A percentile compares a stretch with the other conserved stretches of the same genome.
These are phyloP conservation scores for Scaptomyza polygonia DNA, from an alignment of 2,888 invertebrate species.

Conservation along the genomic window DNA sequence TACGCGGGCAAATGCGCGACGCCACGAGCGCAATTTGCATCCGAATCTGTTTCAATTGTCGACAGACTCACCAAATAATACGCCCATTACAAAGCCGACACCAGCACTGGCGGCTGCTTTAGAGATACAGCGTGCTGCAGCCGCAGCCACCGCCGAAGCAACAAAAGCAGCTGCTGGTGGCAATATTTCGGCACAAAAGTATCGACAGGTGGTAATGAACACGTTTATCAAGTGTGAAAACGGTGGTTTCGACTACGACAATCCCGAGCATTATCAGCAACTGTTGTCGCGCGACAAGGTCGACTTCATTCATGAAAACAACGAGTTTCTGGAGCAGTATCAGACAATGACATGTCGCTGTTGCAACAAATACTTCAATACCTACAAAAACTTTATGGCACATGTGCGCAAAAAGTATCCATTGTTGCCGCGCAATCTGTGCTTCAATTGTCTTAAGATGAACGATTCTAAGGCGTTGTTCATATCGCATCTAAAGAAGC, in stretches of 20 bases:
- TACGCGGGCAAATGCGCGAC: slow-evolving; percentile 84
- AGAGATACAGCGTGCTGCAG: slow-evolving; percentile 77
- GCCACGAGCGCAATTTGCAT: slow-evolving; percentile 84
- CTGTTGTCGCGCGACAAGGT: slow-evolving; percentile 82
- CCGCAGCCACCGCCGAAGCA: slow-evolving; percentile 72
- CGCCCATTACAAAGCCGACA: slow-evolving; percentile 79
- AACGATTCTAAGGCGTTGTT: slow-evolving; percentile 84
- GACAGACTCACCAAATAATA: slow-evolving; percentile 72
- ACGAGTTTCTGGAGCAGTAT: slow-evolving; percentile 84
- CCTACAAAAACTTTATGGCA: slow-evolving; percentile 84
- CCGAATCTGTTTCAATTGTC: slow-evolving; percentile 81
- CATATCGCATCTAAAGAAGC: slow-evolving; percentile 84
- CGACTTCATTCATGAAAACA: slow-evolving; percentile 82
- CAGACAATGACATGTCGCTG: slow-evolving; percentile 84
- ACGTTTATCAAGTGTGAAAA: slow-evolving; percentile 77
- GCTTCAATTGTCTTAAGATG: slow-evolving; percentile 84
- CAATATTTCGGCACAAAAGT: slow-evolving; percentile 76
- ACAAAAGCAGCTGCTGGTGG: slow-evolving; percentile 71
- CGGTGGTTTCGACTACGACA: slow-evolving; percentile 83
- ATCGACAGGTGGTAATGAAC: slow-evolving; percentile 78
- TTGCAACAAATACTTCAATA: slow-evolving; percentile 82
- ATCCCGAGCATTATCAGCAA: slow-evolving; percentile 83
- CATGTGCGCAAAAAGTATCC: slow-evolving; percentile 84
- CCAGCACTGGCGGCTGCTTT: slow-evolving; percentile 79
- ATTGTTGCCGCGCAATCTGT: slow-evolving; percentile 82